Base-by-base conservation (phyloP, 2,113 vertebrate species). In the Coryphaenoides rupestris region DNA sequence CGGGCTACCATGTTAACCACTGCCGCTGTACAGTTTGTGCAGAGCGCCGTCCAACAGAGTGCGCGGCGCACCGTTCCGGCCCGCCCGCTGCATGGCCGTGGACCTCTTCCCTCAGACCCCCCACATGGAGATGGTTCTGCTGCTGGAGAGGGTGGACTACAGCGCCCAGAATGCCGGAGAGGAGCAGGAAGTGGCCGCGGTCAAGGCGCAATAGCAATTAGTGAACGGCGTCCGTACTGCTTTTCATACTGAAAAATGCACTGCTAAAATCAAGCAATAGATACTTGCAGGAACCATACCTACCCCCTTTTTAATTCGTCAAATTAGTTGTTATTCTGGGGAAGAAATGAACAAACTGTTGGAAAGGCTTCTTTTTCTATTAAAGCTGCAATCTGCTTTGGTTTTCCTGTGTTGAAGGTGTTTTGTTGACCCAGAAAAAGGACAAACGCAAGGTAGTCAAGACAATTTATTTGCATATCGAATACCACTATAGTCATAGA, bases 31-130 rank as follows among this genome's bases (percentile, higher is more conserved):
- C 52, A 90, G 88, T 67, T 69, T 90, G 49, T 98, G 96, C 80
- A 91, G 96, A 67, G 92, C 96, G 0, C 95, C 96, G 0, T 98
- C 97, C 47, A 98, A 99, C 76, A 88, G 96, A 3, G 96, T 98
- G 2, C 94, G 89, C 15, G 97, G 96, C 33, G 79, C 80, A 0
- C 84, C 95, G 0, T 99, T 99, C 88, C 92, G 91, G 2, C 95
- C 95, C 0, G 61, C 94, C 6, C 87, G 88, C 80, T 93, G 95
- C 0, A 69, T 94, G 89, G 93, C 96, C 0, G 94, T 99, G 81
- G 97, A 99, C 72, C 90, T 99, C 55, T 99, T 99, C 77, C 97
- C 97, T 1, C 97, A 99, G 80, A 99, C 96, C 4, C 86, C 90
- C 55, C 95, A 99, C 24, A 94, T 94, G 0, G 97, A 99, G 84